Evolutionary conservation across 2,888 invertebrate species (phyloP), one percentile per base, ranked within the genome.

Genomic region (Eupithecia abbreviata): DNA sequence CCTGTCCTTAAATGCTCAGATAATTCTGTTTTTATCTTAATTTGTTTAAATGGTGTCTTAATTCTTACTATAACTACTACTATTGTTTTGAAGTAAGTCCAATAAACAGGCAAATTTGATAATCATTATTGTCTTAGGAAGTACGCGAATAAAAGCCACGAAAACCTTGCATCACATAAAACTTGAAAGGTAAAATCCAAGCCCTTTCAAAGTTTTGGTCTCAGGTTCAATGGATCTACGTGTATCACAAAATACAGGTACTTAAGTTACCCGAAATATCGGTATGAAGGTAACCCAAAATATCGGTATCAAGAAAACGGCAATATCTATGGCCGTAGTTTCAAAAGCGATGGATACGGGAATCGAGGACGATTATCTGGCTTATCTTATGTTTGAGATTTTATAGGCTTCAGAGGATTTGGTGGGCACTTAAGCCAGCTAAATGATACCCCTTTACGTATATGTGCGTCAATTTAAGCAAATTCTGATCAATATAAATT

Each of bases 361-460:
- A 43, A 62, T 62, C 71, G 9, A 41, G 71, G 45, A 45, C 45
- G 68, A 47, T 68, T 68, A 68, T 47, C 69, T 68, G 70, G 43
- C 72, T 69, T 76, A 72, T 72, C 67, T 67, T 62, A 41, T 62
- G 74, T 43, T 66, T 62, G 66, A 66, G 66, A 42, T 71, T 74
- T 67, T 69, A 47, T 68, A 43, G 51, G 73, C 13, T 67, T 47
- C 13, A 13, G 13, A 58, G 30, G 30, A 66, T 72, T 72, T 47
- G 45, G 72, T 18, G 18, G 65, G 30, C 62, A 72, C 72, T 72
- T 72, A 72, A 2, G 5, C 18, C 10, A 30, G 41, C 42, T 41
- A 66, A 66, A 66, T 66, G 66, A 42, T 66, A 66, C 42, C 4
- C 15, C 42, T 42, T 66, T n/a, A 15, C 15, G 42, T 66, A 62